Conservation (phyloP, 2,888 invertebrate genomes). For the Catocala fraxini region DNA sequence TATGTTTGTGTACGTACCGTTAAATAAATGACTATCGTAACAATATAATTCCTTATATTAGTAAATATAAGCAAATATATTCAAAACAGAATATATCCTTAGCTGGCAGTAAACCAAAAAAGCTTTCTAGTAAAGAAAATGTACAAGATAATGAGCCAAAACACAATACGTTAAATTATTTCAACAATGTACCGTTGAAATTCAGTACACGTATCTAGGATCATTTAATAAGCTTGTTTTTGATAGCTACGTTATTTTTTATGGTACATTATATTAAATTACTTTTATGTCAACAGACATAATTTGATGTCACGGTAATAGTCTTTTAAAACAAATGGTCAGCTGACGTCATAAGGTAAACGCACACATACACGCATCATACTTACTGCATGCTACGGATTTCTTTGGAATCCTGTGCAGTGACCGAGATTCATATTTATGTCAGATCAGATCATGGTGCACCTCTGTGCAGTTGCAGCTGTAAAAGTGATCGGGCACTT, state of each 20-base stretch:
- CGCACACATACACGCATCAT: not conserved
- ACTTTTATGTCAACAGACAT: conserved; percentile 13
- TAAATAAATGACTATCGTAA: no score
- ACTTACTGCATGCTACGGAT: no score
- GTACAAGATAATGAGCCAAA: conserved; percentile 67
- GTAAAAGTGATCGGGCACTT: no score
- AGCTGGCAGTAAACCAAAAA: conserved; percentile 72
- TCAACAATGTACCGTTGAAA: conserved; percentile 23
- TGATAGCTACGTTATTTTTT: conserved; percentile 14
- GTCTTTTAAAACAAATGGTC: conserved; percentile 8
- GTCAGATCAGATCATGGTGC: no score
- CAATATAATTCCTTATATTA: not conserved
- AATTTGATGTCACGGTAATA: conserved; percentile 6
- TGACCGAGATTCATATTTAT: no score
- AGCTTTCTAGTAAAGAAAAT: conserved; percentile 69
- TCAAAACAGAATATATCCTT: conserved; percentile 49
- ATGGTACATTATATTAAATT: conserved; percentile 10
- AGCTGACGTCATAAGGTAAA: not conserved
- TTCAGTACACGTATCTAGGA: conserved; percentile 38
- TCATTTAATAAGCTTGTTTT: conserved; percentile 43
- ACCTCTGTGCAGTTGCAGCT: no score
- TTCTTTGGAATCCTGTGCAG: no score
- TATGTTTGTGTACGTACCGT: no score
- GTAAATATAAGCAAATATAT: conserved; percentile 47
- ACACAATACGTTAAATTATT: conserved; percentile 58